Conservation (phyloP, 2,113 vertebrate species). For the Acanthochromis polyacanthus region DNA sequence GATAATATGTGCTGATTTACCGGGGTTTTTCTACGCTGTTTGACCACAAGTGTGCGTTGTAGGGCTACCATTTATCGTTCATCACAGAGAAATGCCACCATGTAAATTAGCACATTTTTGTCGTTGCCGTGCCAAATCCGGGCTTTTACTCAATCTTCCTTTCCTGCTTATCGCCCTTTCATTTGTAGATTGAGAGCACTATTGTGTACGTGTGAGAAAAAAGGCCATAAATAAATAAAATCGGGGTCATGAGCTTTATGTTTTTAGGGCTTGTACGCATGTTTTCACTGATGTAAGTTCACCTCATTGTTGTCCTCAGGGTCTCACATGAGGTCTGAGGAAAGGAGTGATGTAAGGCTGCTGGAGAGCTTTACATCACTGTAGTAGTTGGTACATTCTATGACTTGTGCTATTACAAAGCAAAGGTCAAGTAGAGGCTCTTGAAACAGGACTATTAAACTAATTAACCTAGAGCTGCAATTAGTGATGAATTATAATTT, state of each 20-base stretch:
- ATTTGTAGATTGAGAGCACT: not conserved
- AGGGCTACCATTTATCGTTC: not conserved
- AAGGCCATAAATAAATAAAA: not conserved
- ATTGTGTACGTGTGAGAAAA: not conserved
- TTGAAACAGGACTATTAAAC: no score
- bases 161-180: not conserved
- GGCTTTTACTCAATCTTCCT: not conserved
- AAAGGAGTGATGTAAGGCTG: constrained; percentile 49
- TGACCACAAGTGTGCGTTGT: not conserved
- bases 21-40: not conserved
- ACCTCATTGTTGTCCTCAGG: not conserved
- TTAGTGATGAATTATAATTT: no score
- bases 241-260: not conserved
- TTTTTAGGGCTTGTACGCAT: not conserved
- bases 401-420: not conserved
- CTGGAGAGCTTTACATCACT: no score
- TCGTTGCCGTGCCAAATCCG: not conserved
- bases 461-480: no score
- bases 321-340: constrained; percentile 12
- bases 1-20: not conserved
- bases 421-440: no score
- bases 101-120: constrained; percentile 8
- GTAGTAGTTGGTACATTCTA: not conserved
- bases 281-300: constrained; percentile 1
- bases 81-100: constrained; percentile 4